These are phyloP conservation scores for Melanostigma gelatinosum DNA, from an alignment of 2,113 vertebrate genomes.

Conservation along the genomic window DNA sequence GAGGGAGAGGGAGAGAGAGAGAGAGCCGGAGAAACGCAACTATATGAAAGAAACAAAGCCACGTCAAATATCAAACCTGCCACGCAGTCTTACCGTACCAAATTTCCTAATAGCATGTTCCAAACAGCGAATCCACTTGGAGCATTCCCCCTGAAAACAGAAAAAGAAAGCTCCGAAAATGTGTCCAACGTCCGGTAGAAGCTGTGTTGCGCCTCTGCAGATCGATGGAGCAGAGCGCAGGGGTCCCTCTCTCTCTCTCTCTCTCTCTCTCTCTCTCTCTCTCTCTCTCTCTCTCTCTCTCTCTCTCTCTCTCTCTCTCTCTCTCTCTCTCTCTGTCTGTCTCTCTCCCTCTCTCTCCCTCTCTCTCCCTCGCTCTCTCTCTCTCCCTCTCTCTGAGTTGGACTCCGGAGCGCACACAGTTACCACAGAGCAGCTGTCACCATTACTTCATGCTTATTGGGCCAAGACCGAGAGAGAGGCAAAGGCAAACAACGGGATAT, in stretches of 20 bases:
- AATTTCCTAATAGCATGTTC: constrained; percentile 72
- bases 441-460: no score
- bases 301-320: neutral
- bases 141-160: constrained; percentile 34
- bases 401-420: no score
- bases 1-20: neutral
- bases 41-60: neutral
- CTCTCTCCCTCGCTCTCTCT: no score
- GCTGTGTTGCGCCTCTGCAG: constrained; percentile 44
- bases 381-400: no score
- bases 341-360: no score
- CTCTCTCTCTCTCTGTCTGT: constrained; percentile 1
- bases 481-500: no score
- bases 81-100: constrained; percentile 79
- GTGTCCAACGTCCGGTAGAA: constrained; percentile 37
- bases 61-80: neutral
- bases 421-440: no score
- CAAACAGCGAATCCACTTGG: constrained; percentile 26
- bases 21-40: neutral
- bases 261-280: neutral
- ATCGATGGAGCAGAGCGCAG: constrained; percentile 64
- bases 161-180: neutral
- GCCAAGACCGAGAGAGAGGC: neutral
- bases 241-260: constrained; percentile 46
- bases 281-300: constrained; percentile 33